These are phyloP conservation scores for Crypturellus undulatus DNA, from an alignment of 2,113 vertebrate genomes.

Conservation along the genomic window DNA sequence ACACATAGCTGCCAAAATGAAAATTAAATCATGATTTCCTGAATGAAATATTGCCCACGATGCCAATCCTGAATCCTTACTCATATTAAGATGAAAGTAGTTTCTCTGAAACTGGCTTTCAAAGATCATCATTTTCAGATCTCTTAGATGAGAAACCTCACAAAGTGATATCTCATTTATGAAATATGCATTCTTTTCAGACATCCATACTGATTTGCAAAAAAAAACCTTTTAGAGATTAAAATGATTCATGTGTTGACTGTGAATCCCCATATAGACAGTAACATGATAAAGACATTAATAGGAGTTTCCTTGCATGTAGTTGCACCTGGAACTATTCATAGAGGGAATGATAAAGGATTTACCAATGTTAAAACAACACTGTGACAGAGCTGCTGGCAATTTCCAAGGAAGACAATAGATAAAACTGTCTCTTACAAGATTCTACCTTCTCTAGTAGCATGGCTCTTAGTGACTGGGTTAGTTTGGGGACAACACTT, in stretches of 20 bases:
- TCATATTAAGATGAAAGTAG: neutral
- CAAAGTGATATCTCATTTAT: neutral
- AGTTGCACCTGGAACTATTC: neutral
- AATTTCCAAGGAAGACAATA: neutral
- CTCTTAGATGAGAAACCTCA: neutral
- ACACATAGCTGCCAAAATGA: neutral
- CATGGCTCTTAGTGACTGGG: neutral
- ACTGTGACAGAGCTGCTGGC: neutral
- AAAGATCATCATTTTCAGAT: neutral
- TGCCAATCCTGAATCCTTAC: neutral
- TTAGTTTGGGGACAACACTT: neutral
- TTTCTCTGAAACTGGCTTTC: neutral
- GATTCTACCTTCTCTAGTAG: neutral
- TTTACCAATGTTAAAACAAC: neutral
- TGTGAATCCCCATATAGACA: neutral
- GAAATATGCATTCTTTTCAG: neutral
- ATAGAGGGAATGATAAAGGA: neutral
- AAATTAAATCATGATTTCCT: neutral
- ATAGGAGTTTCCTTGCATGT: neutral
- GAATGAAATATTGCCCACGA: neutral
- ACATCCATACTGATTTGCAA: neutral
- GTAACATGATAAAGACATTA: fast-evolving
- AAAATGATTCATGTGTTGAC: neutral
- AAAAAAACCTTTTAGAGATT: neutral
- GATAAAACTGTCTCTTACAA: fast-evolving